phyloP scores from a whole-genome alignment of 2,888 invertebrate genomes.

The Parnassius apollo region DNA sequence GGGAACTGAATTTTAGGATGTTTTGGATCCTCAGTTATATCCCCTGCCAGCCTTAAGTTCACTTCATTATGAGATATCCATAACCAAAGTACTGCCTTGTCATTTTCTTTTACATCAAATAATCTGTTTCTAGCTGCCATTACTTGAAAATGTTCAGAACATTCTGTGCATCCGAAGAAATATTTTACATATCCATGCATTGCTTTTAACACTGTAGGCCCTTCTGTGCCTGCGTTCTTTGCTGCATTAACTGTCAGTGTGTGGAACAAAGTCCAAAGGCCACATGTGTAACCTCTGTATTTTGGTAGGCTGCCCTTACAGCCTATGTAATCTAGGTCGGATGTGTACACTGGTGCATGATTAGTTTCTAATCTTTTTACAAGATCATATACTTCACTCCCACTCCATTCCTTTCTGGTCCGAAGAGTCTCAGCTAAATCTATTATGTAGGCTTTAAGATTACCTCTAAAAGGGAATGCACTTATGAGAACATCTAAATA shows the following conservation, averaged over 20 bases:
- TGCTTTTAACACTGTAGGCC: conserved; percentile 87
- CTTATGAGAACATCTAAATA: conserved; percentile 87
- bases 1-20: conserved; percentile 96
- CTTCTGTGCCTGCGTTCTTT: conserved; percentile 71
- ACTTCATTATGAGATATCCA: conserved; percentile 97
- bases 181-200: conserved; percentile 94
- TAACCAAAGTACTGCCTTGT: conserved; percentile 93
- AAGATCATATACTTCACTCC: conserved; percentile 81
- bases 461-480: conserved; percentile 89
- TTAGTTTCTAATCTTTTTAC: conserved; percentile 77
- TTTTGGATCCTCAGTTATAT: conserved; percentile 93
- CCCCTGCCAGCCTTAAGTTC: conserved; percentile 92
- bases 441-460: conserved; percentile 84
- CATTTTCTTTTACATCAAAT: conserved; percentile 84
- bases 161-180: conserved; percentile 97
- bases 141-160: conserved; percentile 92
- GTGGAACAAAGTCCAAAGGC: conserved; percentile 97
- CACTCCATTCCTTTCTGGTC: conserved; percentile 76
- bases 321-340: conserved; percentile 84
- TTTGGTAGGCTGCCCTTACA: conserved; percentile 90
- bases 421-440: conserved; percentile 79
- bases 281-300: conserved; percentile 95
- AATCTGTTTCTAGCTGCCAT: conserved; percentile 89
- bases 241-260: conserved; percentile 91
- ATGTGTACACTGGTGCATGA: conserved; percentile 79